Evolutionary conservation across 2,113 vertebrate genomes (phyloP), one percentile per base, ranked within the genome.

Genomic region (Poeciliopsis occidentalis): DNA sequence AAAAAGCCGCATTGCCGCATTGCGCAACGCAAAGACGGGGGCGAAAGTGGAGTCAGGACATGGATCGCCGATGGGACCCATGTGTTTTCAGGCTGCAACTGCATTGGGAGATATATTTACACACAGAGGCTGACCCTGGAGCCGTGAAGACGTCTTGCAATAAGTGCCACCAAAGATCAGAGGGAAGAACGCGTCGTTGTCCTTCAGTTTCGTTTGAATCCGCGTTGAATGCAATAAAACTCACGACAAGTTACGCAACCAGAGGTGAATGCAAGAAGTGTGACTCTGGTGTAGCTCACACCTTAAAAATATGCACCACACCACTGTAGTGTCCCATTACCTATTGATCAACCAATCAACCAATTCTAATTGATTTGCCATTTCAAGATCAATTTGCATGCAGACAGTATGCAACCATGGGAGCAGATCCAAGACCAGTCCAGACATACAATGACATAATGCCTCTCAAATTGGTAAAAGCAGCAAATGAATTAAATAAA

Each of bases 1-100:
- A 47, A 29, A 39, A 79, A 86, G 89, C 90, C 89, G 90, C 92
- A 91, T 81, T 93, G 92, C 91, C 92, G 92, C 92, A 93, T 85
- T 93, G 91, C 92, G 92, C 91, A 91, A 92, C 88, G 77, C 87
- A 60, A 71, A 89, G 89, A 91, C 81, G 84, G 88, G 84, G 90
- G 90, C 85, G 84, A 87, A 83, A 67, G 54, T 65, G 57, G 82
- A 76, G 71, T 27, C 74, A 85, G 86, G 83, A 88, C 89, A 90
- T 80, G 83, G 39, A 54, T 88, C 66, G 44, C 68, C 26, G 74
- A 85, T 71, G 82, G 86, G 83, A 88, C 80, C 77, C 76, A 74
- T 39, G 87, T 79, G 85, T 84, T 83, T 81, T 76, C 76, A 64
- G 68, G 64, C 77, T 73, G 79, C 85, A 82, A 8, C 31, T 82